phyloP scores from a whole-genome alignment of 2,888 invertebrate genomes.

The Caenorhabditis sinica region DNA sequence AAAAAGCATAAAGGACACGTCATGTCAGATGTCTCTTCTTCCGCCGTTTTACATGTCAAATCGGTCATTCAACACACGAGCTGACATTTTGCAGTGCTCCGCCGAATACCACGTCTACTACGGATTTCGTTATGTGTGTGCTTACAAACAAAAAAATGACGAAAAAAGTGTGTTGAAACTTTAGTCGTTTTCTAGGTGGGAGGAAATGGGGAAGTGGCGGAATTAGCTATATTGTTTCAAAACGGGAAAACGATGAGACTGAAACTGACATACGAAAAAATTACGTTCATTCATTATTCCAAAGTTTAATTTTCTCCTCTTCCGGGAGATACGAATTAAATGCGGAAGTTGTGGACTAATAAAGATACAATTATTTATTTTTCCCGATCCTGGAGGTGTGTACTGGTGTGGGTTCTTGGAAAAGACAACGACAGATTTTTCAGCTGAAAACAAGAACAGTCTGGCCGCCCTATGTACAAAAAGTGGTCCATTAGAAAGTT shows the following conservation, averaged over 20 bases:
- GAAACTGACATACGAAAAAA: slow-evolving; percentile 13
- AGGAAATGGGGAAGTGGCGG: not conserved
- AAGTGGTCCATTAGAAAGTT: slow-evolving; percentile 2
- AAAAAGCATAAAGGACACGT: slow-evolving; percentile 40
- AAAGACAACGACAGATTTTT: not conserved
- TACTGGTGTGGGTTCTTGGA: slow-evolving; percentile 5
- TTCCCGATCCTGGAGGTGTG: slow-evolving; percentile 11
- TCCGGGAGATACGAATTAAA: not conserved
- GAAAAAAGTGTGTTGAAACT: slow-evolving; percentile 14
- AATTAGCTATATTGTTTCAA: not conserved
- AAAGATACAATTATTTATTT: slow-evolving; percentile 11
- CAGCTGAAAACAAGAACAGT: not conserved
- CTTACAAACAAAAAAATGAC: not conserved
- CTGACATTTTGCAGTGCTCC: slow-evolving; percentile 32
- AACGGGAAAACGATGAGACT: not conserved
- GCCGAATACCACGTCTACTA: slow-evolving; percentile 11
- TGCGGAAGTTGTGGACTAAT: slow-evolving; percentile 15
- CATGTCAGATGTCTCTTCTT: slow-evolving; percentile 20
- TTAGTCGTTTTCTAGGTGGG: slow-evolving; percentile 11
- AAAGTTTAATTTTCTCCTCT: slow-evolving; percentile 32
- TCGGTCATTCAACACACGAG: slow-evolving; percentile 41
- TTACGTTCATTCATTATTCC: slow-evolving; percentile 22
- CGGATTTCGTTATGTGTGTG: slow-evolving; percentile 5
- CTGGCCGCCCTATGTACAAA: not conserved
- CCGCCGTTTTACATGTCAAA: slow-evolving; percentile 44